A percentile compares a stretch with the other conserved stretches of the same genome.
phyloP scores from a whole-genome alignment of 64 coral and sea anemone species.

The Anthopleura sola region DNA sequence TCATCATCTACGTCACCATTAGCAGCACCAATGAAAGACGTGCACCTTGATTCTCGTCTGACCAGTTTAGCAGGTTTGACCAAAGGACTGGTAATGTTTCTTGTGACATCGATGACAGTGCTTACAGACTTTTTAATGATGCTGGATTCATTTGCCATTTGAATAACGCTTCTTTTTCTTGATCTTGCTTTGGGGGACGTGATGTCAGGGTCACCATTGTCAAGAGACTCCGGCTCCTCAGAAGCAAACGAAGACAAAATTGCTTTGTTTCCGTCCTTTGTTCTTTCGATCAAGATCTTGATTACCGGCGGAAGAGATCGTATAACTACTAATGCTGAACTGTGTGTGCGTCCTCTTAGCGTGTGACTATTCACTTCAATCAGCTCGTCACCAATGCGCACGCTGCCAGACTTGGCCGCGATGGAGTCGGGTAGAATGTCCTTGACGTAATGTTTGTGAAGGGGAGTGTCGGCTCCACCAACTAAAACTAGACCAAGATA shows the following conservation, averaged over 20 bases:
- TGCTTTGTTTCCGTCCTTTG: slow-evolving; percentile 38
- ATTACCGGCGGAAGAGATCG: slow-evolving; percentile 52
- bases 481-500: slow-evolving; percentile 64
- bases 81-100: neutral
- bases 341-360: slow-evolving; percentile 43
- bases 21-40: slow-evolving; percentile 46
- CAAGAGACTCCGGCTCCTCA: neutral
- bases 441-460: slow-evolving; percentile 57
- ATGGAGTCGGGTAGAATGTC: slow-evolving; percentile 82
- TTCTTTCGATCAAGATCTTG: slow-evolving; percentile 43
- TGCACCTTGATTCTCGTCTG: slow-evolving; percentile 45
- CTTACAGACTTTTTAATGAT: slow-evolving; percentile 27
- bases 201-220: slow-evolving; percentile 4
- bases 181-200: slow-evolving; percentile 36
- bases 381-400: slow-evolving; percentile 69
- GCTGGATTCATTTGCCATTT: slow-evolving; percentile 32
- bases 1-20: slow-evolving; percentile 9
- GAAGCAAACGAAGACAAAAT: neutral
- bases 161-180: slow-evolving; percentile 36
- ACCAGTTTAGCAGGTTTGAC: slow-evolving; percentile 27
- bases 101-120: slow-evolving; percentile 49
- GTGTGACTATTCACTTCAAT: slow-evolving; percentile 52
- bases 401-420: slow-evolving; percentile 56
- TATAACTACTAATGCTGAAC: slow-evolving; percentile 35
- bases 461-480: slow-evolving; percentile 62